A percentile compares a stretch with the other conserved stretches of the same genome.
These are phyloP conservation scores for Plecturocebus donacophilus DNA, from an alignment of 2,113 vertebrate genomes.

Conservation along the genomic window DNA sequence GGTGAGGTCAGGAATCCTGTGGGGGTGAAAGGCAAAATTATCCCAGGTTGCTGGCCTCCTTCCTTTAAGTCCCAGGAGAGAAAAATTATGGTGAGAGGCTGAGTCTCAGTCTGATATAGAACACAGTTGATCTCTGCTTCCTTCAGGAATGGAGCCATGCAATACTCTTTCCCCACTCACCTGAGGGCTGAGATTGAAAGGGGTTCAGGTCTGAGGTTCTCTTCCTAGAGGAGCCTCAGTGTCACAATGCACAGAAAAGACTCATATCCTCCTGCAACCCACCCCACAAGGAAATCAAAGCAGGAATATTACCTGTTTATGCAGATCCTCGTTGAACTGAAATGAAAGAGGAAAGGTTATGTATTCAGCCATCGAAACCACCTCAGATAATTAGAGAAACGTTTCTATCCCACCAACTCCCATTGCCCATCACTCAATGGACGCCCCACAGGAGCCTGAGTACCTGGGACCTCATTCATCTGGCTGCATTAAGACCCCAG, in stretches of 20 bases:
- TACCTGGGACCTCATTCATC: rapidly evolving
- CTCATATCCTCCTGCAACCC: not conserved
- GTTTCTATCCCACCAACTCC: not conserved
- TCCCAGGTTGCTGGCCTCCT: not conserved
- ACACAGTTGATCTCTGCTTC: not conserved
- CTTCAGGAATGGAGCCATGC: not conserved
- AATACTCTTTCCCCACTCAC: not conserved
- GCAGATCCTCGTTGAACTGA: not conserved
- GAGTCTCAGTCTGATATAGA: not conserved
- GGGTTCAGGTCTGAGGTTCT: not conserved
- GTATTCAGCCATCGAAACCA: not conserved
- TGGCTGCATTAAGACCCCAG: not conserved
- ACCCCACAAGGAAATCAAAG: not conserved
- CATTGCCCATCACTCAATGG: not conserved
- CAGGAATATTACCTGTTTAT: not conserved
- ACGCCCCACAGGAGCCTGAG: rapidly evolving
- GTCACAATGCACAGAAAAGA: too few relatives aligned
- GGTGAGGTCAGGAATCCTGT: not conserved
- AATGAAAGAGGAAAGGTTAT: not conserved
- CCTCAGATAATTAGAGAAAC: not conserved
- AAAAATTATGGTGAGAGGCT: not conserved
- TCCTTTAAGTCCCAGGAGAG: not conserved
- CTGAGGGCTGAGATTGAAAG: not conserved
- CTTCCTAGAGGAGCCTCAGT: not conserved
- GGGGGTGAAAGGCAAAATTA: not conserved